Base-by-base conservation (phyloP, 2,113 vertebrate species). In the Corydoras maculifer region DNA sequence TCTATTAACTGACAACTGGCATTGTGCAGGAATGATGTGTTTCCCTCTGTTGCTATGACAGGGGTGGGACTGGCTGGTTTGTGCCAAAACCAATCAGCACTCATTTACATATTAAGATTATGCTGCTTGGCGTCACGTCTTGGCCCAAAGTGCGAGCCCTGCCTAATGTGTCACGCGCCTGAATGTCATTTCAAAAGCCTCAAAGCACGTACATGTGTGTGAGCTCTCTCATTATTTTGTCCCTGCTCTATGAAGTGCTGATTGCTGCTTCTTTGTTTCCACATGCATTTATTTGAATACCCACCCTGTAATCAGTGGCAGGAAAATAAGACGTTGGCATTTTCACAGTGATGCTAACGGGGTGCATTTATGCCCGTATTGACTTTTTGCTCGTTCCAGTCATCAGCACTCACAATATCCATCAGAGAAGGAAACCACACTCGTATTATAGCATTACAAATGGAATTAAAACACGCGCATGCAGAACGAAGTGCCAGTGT, bases 181-280 rank as follows among this genome's bases (percentile, higher is more conserved):
- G 75, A 79, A 65, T 85, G 81, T 86, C 84, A 83, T 87, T 86
- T 84, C 79, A 82, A 83, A 78, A 82, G 80, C 75, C 49, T 73
- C 62, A 62, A 69, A 69, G 73, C 67, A 65, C 74, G 75, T 70
- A 80, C 70, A 25, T 48, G 77, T 67, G 77, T 32, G 79, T 77
- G 75, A 85, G 81, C 80, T 81, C 82, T 77, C 84, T 88, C 81
- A 89, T 90, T 88, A 90, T 88, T 88, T 81, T 89, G 86, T 90
- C 87, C 63, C 65, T 69, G 73, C 78, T 77, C 87, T 84, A 86
- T 87, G 84, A 88, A 87, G 87, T 84, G 82, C 84, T 91, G 87
- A 90, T 89, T 90, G 87, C 83, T 84, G 73, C 74, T 25, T 86
- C 85, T 89, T 91, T 91, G 88, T 90, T 91, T 88, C 84, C 86